Evolutionary conservation across 2,888 invertebrate species (phyloP).

Genomic region (Drepana falcataria): DNA sequence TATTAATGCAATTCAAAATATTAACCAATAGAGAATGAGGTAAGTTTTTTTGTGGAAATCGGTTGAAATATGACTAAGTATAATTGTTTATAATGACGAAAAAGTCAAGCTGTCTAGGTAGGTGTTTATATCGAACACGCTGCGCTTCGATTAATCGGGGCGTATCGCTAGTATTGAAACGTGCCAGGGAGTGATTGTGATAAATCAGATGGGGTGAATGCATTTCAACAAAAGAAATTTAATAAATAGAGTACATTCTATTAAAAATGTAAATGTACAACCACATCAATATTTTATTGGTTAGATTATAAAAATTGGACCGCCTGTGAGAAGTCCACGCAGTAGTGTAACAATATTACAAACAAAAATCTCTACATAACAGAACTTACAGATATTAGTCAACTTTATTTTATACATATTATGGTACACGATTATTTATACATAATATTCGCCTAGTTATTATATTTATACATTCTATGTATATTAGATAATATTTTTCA

Average conservation of each 20-base stretch:
- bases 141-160: too few species aligned
- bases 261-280: conserved; percentile 78
- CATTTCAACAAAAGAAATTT: conserved; percentile 67
- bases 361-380: conserved; percentile 79
- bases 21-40: too few species aligned
- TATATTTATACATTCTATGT: conserved; percentile 75
- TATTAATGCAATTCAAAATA: too few species aligned
- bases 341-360: conserved; percentile 77
- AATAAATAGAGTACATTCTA: conserved; percentile 77
- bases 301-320: conserved; percentile 79
- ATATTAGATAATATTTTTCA: conserved; percentile 73
- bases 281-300: conserved; percentile 79
- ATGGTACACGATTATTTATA: conserved; percentile 75
- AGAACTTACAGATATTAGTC: conserved; percentile 78
- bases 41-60: too few species aligned
- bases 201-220: conserved; percentile 50
- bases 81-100: too few species aligned
- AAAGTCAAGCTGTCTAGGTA: too few species aligned
- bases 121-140: too few species aligned
- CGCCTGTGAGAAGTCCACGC: conserved; percentile 69
- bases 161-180: too few species aligned
- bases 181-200: not conserved
- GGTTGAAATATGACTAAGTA: too few species aligned
- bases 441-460: conserved; percentile 71
- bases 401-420: conserved; percentile 78